Percentiles rank a stretch among this genome's conserved stretches.
These are phyloP conservation scores for Borostomias antarcticus DNA, from an alignment of 2,797 vertebrate genomes.

Conservation along the genomic window DNA sequence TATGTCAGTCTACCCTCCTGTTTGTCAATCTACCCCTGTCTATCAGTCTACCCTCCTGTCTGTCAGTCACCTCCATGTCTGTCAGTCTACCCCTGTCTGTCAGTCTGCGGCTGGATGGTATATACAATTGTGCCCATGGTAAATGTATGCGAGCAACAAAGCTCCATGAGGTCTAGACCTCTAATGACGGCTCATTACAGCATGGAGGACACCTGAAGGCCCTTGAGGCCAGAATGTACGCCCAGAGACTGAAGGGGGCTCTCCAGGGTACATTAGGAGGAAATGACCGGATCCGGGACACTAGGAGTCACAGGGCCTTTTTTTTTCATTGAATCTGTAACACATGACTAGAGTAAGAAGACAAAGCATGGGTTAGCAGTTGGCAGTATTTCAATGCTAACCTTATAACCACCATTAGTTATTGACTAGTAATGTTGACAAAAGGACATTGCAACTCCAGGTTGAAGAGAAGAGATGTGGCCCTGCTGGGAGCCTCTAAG, in stretches of 20 bases:
- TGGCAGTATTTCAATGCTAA: background rate
- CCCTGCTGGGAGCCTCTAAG: background rate
- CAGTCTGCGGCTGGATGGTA: too few species aligned
- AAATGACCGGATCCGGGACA: conserved; percentile 48
- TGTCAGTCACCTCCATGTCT: too few species aligned
- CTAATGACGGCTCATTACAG: conserved; percentile 41
- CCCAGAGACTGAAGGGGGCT: conserved; percentile 30
- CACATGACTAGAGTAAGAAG: conserved; percentile 34
- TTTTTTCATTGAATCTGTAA: conserved; percentile 26
- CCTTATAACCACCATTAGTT: background rate
- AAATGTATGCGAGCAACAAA: conserved; percentile 7
- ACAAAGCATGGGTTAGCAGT: conserved; percentile 1
- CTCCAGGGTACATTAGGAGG: conserved; percentile 56
- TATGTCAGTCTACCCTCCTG: too few species aligned
- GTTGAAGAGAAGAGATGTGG: background rate
- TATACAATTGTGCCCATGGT: too few species aligned
- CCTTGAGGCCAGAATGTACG: conserved; percentile 8
- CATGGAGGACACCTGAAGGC: conserved; percentile 35
- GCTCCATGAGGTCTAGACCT: conserved; percentile 7
- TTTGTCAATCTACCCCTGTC: too few species aligned
- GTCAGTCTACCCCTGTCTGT: too few species aligned
- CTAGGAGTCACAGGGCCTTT: conserved; percentile 32
- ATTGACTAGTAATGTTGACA: background rate
- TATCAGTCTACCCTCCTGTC: too few species aligned
- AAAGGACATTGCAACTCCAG: background rate